Evolutionary conservation across 1,140 invertebrate species (phyloP), one percentile per base, ranked within the genome.

Genomic region (Megalopta genalis): DNA sequence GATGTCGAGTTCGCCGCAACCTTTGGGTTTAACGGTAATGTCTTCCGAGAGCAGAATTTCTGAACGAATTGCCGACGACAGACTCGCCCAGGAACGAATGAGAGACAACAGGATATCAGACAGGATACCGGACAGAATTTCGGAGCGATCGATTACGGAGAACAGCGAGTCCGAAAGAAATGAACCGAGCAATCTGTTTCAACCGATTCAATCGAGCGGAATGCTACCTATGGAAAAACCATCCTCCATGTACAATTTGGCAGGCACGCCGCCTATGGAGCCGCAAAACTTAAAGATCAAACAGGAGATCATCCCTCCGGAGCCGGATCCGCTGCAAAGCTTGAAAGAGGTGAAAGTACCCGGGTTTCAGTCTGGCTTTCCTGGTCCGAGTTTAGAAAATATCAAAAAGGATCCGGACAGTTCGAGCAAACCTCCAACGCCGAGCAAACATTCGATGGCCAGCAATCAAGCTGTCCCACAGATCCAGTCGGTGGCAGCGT

Each of bases 241-340:
- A 0, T 62, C 79, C 2, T 74, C 86, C 1, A 81, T 92, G 18
- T 93, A 93, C 86, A 94, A 87, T 90, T 88, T 94, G 85, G 94
- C 88, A 84, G 93, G 90, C 90, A 95, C 89, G 93, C 92, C 92
- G 3, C 92, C 92, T 0, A 89, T 93, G 88, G 92, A 96, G 89
- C 96, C 96, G 16, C 96, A 96, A 88, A 96, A 96, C 90, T 91
- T 96, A 65, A 96, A 97, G 89, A 96, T 97, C 27, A 97, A 97
- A 90, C 95, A 96, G 89, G 96, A 96, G 92, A 94, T 95, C 46
- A 93, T 94, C 72, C 94, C 94, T 63, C 93, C 93, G 57, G 91
- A 94, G 21, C 90, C 94, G 12, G 96, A 97, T 93, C 96, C 96
- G 8, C 86, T 97, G 57, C 96, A 97, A 86, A 96, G 96, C 83